A percentile compares a stretch with the other conserved stretches of the same genome.
Evolutionary conservation across 2,888 invertebrate species (phyloP).

Genomic region (Cosmorhoe ocellata): DNA sequence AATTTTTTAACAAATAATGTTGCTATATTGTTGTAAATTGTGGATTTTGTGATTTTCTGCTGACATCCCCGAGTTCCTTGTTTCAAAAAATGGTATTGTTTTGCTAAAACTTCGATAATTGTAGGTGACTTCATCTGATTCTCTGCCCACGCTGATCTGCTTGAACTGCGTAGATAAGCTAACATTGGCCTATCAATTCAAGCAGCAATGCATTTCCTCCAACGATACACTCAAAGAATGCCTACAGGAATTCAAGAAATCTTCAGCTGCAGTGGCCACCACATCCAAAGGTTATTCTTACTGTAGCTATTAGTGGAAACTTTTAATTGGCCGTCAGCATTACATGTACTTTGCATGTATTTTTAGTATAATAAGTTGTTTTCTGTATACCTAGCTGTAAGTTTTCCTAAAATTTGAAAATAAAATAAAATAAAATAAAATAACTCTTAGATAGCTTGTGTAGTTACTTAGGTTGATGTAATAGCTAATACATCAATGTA

Average conservation of each 20-base stretch:
- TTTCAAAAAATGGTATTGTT: conserved; percentile 31
- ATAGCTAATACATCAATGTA: no score
- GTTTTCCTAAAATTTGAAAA: no score
- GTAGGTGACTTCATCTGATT: conserved; percentile 72
- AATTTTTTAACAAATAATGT: conserved; percentile 77
- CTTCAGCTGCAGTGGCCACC: conserved; percentile 58
- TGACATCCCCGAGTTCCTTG: conserved; percentile 67
- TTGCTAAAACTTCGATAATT: conserved; percentile 37
- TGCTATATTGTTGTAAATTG: conserved; percentile 75
- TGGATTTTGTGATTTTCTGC: conserved; percentile 64
- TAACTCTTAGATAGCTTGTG: no score
- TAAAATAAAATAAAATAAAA: no score
- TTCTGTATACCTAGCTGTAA: no score
- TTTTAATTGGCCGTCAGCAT: no score
- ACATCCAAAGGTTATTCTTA: conserved; percentile 52
- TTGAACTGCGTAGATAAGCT: conserved; percentile 75
- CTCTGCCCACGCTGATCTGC: conserved; percentile 76
- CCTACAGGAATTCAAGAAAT: conserved; percentile 71
- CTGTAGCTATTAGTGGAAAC: no score
- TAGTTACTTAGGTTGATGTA: no score
- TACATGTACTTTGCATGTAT: no score
- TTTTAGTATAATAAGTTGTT: no score
- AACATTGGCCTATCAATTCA: conserved; percentile 76
- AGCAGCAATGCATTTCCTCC: conserved; percentile 74
- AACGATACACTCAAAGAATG: conserved; percentile 78